Evolutionary conservation across 2,113 vertebrate species (phyloP).

Genomic region (Lutjanus erythropterus): DNA sequence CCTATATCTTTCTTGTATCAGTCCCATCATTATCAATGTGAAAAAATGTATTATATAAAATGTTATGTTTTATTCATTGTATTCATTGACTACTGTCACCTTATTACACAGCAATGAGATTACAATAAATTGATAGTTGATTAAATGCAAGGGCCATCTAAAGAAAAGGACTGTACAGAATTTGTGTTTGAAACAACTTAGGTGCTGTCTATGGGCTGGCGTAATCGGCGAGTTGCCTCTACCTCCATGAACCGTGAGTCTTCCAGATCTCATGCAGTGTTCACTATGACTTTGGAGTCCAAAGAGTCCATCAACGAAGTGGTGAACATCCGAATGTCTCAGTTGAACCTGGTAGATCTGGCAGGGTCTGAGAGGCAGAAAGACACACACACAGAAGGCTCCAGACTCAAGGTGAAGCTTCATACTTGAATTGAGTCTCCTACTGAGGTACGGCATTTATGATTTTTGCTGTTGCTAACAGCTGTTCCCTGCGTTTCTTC

Average conservation of each 20-base stretch:
- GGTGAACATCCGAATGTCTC: slow-evolving; percentile 94
- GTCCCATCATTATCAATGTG: neutral
- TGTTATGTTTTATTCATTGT: no score
- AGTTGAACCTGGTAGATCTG: slow-evolving; percentile 95
- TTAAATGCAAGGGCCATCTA: neutral
- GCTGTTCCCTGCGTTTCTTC: neutral
- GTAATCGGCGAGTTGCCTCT: slow-evolving; percentile 94
- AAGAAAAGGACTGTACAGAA: neutral
- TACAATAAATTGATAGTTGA: no score
- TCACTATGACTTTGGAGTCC: slow-evolving; percentile 94
- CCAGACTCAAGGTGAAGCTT: slow-evolving; percentile 90
- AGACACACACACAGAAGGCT: slow-evolving; percentile 93
- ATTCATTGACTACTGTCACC: no score
- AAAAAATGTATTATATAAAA: no score
- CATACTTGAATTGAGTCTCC: neutral
- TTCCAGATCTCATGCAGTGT: slow-evolving; percentile 96
- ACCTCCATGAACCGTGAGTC: slow-evolving; percentile 99
- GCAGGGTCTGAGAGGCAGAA: slow-evolving; percentile 96
- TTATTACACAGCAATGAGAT: no score
- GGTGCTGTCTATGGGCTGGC: slow-evolving; percentile 95
- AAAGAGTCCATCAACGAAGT: slow-evolving; percentile 91
- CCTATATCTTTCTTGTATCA: neutral
- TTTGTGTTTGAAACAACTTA: slow-evolving; percentile 60
- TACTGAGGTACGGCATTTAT: neutral
- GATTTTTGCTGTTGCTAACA: slow-evolving; percentile 2